Evolutionary conservation across 1,140 invertebrate species (phyloP), one percentile per base, ranked within the genome.

Genomic region (Chrysomallon squamiferum): DNA sequence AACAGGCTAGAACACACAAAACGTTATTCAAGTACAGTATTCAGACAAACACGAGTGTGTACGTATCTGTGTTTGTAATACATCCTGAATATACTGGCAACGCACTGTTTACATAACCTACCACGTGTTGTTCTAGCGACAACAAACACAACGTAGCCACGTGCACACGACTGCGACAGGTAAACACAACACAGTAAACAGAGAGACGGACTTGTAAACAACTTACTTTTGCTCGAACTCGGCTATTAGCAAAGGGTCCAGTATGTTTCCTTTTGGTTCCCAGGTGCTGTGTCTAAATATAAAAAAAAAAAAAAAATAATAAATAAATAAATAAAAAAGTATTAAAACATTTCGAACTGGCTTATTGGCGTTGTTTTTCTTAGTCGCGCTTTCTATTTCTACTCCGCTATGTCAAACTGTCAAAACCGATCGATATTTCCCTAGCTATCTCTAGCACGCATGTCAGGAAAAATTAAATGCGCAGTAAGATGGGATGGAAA

Each of bases 211-310:
- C 35, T 38, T 38, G 35, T 38, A 5, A 38, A 38, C 35, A 38
- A 71, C 78, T 76, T 71, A 83, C 81, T 75, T 75, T 62, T 79
- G 64, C 43, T 78, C 73, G 86, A 95, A 98, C 65, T 94, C 91
- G 79, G 95, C 91, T 66, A 98, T 94, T 54, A 98, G 89, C 68
- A 93, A 88, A 11, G 89, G 89, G 85, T 97, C 95, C 52, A 98
- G 87, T 81, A 98, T 97, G 84, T 98, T 98, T 80, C 96, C 94
- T 86, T 96, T 94, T 11, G 95, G 95, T 86, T 98, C 95, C 95
- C 95, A 97, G 22, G 95, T 98, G 85, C 95, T 96, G 85, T 96
- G 92, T 84, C 90, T 92, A 76, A 65, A 63, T 30, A 69, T 32
- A 22, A 22, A 49, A 62, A 50, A 54, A 47, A 22, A 22, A 20